Evolutionary conservation across 2,797 vertebrate genomes (phyloP).

Genomic region (Luscinia luscinia): DNA sequence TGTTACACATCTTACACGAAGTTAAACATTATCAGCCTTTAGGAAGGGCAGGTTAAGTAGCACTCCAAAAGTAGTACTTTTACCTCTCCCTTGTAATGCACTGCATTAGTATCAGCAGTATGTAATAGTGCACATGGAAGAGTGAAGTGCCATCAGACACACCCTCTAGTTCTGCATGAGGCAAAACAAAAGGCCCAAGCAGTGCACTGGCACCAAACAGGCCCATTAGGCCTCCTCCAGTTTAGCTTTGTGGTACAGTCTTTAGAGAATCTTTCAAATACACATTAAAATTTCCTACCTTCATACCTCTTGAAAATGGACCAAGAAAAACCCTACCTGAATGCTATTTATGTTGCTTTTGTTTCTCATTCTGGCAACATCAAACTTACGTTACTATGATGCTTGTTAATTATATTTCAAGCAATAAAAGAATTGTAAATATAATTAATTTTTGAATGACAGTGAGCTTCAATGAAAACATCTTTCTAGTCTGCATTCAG

Average conservation of each 20-base stretch:
- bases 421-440: background rate
- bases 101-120: background rate
- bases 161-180: background rate
- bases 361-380: background rate
- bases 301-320: background rate
- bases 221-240: background rate
- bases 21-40: background rate
- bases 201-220: background rate
- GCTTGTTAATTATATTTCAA: background rate
- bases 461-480: background rate
- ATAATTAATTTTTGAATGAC: background rate
- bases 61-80: background rate
- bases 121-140: background rate
- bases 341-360: background rate
- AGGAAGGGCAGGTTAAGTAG: background rate
- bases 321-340: background rate
- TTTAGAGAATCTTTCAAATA: background rate
- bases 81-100: accelerated
- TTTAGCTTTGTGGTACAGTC: background rate
- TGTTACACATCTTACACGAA: background rate
- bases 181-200: background rate
- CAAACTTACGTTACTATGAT: background rate
- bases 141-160: background rate
- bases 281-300: background rate
- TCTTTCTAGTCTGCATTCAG: background rate